These are phyloP conservation scores for Scelioninae gen. 1 DNA, from an alignment of 2,888 invertebrate genomes.

Conservation along the genomic window DNA sequence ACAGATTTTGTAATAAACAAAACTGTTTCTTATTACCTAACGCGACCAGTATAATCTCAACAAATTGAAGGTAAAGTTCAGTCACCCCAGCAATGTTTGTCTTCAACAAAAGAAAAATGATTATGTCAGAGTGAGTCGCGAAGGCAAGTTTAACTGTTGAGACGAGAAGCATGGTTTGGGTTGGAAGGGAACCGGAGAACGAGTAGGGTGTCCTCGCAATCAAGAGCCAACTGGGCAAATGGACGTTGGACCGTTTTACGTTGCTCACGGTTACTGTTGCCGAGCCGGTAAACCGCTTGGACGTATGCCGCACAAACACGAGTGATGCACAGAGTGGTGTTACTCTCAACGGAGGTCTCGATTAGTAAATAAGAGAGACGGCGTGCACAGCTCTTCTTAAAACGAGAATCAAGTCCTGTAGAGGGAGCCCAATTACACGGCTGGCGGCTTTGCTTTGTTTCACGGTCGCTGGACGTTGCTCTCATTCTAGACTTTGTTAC, in stretches of 20 bases:
- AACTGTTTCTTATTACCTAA: too few species aligned
- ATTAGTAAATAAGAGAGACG: constrained; percentile 77
- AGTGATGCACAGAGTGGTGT: constrained; percentile 57
- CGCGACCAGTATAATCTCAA: too few species aligned
- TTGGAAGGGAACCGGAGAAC: constrained; percentile 50
- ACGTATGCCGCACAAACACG: constrained; percentile 58
- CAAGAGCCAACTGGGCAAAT: constrained; percentile 72
- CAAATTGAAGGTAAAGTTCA: constrained; percentile 32
- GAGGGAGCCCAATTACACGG: constrained; percentile 84
- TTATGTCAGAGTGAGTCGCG: constrained; percentile 56
- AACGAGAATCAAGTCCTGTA: constrained; percentile 75
- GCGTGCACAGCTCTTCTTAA: constrained; percentile 73
- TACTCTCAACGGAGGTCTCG: constrained; percentile 72
- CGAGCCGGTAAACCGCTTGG: constrained; percentile 37
- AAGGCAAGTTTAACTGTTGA: constrained; percentile 73
- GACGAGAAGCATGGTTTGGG: constrained; percentile 44
- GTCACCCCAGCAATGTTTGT: constrained; percentile 4
- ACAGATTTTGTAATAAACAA: too few species aligned
- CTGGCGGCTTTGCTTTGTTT: constrained; percentile 84
- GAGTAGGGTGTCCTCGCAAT: constrained; percentile 73
- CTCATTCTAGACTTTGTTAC: constrained; percentile 72
- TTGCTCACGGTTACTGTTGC: constrained; percentile 68
- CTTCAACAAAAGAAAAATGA: constrained; percentile 24
- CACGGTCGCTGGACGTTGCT: constrained; percentile 83
- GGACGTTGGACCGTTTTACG: constrained; percentile 65